Evolutionary conservation across 2,797 vertebrate species (phyloP).

Genomic region (Hippocampus kuda): DNA sequence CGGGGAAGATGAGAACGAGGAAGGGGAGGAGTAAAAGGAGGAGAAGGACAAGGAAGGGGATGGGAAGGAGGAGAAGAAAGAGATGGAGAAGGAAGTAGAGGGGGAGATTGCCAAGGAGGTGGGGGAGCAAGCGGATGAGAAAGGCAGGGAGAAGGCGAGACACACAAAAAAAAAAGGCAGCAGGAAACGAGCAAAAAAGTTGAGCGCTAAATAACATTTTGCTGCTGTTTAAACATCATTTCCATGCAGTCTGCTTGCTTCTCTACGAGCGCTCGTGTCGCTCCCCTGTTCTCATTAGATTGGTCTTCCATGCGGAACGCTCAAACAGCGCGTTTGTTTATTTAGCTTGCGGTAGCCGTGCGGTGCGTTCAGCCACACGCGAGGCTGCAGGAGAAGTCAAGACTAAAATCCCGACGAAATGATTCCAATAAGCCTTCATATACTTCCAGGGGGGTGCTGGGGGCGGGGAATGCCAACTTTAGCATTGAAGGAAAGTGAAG

Average conservation of each 20-base stretch:
- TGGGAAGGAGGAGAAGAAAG: neutral
- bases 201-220: constrained; percentile 60
- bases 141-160: constrained; percentile 10
- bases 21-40: neutral
- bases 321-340: constrained; percentile 7
- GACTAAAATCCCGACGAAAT: neutral
- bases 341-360: neutral
- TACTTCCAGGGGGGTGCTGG: neutral
- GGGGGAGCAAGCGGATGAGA: neutral
- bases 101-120: constrained; percentile 3
- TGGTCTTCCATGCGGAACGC: neutral
- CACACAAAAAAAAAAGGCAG: neutral
- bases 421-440: neutral
- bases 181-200: neutral
- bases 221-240: constrained; percentile 57
- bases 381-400: neutral
- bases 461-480: neutral
- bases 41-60: neutral
- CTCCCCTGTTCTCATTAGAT: constrained; percentile 6
- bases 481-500: neutral
- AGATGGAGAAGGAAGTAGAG: neutral
- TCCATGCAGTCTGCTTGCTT: constrained; percentile 44
- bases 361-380: neutral
- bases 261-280: neutral
- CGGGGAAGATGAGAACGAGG: too few relatives aligned